Percentiles rank a stretch among this genome's conserved stretches.
Conservation (phyloP, 2,113 vertebrate genomes). For the Arenaria interpres region DNA sequence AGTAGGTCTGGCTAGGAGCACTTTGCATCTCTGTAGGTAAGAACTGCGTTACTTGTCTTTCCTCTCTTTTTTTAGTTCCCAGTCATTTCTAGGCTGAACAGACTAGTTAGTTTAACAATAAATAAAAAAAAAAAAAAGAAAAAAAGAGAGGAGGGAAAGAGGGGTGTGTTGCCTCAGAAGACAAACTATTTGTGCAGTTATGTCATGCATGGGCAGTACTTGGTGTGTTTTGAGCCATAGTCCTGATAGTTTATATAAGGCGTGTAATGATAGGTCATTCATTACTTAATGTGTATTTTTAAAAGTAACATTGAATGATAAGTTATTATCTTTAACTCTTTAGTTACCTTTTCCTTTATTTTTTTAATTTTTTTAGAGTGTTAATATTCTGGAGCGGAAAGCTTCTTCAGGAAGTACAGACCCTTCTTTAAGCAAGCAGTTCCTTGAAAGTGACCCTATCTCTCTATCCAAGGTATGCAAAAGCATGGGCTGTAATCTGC, state of each 20-base stretch:
- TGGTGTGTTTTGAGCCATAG: background rate
- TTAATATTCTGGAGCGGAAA: slow-evolving; percentile 76
- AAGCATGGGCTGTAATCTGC: background rate
- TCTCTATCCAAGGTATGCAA: slow-evolving; percentile 75
- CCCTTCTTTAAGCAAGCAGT: slow-evolving; percentile 73
- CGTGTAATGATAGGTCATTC: background rate
- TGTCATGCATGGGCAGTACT: background rate
- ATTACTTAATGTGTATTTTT: background rate
- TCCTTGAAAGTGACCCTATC: slow-evolving; percentile 72
- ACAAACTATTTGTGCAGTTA: background rate
- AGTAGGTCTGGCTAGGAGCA: background rate
- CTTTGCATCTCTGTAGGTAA: background rate
- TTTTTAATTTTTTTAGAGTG: slow-evolving; percentile 44
- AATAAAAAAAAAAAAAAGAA: background rate
- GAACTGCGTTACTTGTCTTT: background rate
- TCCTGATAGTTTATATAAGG: background rate
- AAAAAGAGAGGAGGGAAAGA: background rate
- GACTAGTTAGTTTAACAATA: background rate
- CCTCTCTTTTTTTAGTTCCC: background rate
- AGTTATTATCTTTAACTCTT: background rate
- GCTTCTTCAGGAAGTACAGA: slow-evolving; percentile 75
- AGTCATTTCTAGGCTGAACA: background rate
- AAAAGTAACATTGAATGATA: background rate
- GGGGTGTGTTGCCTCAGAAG: background rate
- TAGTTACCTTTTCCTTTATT: background rate